Base-by-base conservation (phyloP, 2,888 invertebrate genomes). In the Myopa testacea region DNA sequence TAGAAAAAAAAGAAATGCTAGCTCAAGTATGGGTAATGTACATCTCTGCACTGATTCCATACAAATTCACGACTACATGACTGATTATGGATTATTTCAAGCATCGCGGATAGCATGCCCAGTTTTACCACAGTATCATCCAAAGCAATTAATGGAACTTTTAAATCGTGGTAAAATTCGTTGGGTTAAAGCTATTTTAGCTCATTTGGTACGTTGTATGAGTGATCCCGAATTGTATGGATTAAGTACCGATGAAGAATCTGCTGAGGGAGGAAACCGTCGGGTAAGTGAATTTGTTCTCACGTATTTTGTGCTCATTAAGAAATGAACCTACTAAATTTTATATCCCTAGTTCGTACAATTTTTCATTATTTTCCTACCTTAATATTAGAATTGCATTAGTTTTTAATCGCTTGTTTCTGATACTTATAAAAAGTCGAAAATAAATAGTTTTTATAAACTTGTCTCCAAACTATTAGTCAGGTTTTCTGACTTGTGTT, bases 41-140 rank as follows among this genome's bases (percentile, higher is more conserved):
- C 83, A 81, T 34, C 77, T 76, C 7, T 82, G 83, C 62, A 85
- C 91, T 89, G 91, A 91, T 12, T 69, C 69, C 4, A 60, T 77
- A 16, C 65, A 63, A 74, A 50, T 52, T 6, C 52, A 81, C 80
- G 95, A 96, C 87, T 96, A 96, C 87, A 95, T 97, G 95, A 96
- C 96, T 0, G 96, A 96, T 89, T 96, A 96, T 86, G 97, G 97
- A 0, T 90, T 99, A 74, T 99, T 99, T 89, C 99, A 99, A 90
- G 98, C 99, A 0, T 97, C 98, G 6, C 93, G 98, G 80, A 95
- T 98, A 87, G 98, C 98, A 0, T 99, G 98, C 84, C 99, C 99
- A 0, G 98, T 99, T 63, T 90, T 99, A 79, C 99, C 99, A 0
- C 99, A 99, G 86, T 99, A 99, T 88, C 99, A 99, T 90, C 99